Conservation (phyloP, 2,113 vertebrate species). For the Solea senegalensis region DNA sequence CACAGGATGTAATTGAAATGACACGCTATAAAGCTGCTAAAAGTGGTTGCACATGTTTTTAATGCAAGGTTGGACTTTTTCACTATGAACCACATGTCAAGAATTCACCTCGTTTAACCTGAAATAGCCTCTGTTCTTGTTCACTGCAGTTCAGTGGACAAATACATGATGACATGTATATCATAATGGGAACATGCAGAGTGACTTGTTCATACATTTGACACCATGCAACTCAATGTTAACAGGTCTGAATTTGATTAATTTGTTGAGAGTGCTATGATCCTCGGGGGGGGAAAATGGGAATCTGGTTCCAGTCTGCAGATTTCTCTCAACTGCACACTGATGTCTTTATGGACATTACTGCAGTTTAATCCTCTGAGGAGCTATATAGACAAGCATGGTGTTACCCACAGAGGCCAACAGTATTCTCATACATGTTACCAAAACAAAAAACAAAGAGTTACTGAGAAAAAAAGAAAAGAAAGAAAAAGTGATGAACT, state of each 20-base stretch:
- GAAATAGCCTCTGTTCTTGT: conserved; percentile 4
- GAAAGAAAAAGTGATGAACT: background rate
- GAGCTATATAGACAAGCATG: conserved; percentile 14
- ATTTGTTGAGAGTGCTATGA: conserved; percentile 3
- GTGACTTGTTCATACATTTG: background rate
- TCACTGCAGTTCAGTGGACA: conserved; percentile 16
- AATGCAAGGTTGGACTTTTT: conserved; percentile 15
- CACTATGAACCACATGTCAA: conserved; percentile 7
- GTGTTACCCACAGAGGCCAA: conserved; percentile 6
- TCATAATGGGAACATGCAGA: background rate
- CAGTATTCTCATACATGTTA: background rate
- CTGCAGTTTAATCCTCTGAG: conserved; percentile 9
- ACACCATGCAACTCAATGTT: background rate
- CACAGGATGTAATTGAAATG: background rate
- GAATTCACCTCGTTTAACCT: conserved; percentile 32
- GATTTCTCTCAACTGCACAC: background rate
- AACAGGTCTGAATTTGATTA: conserved; percentile 5
- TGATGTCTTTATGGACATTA: conserved; percentile 12
- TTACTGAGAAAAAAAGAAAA: background rate
- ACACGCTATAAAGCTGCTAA: conserved; percentile 13
- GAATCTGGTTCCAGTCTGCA: background rate
- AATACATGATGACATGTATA: background rate
- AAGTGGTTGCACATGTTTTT: conserved; percentile 38
- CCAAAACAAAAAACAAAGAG: background rate
- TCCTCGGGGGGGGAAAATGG: background rate